These are phyloP conservation scores for Asarcornis scutulata DNA, from an alignment of 2,113 vertebrate species.

Conservation along the genomic window DNA sequence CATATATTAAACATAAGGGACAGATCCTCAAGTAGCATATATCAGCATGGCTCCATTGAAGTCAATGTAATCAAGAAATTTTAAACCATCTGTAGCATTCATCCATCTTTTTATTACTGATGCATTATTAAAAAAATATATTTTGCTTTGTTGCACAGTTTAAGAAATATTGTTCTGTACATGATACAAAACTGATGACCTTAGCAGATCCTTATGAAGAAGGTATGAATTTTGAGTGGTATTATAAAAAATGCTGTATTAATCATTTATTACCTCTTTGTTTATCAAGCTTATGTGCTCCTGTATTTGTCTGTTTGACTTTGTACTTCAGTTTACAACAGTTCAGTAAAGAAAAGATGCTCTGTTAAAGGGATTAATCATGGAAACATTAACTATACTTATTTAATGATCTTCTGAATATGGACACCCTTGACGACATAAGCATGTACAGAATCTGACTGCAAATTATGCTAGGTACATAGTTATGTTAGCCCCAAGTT, in stretches of 20 bases:
- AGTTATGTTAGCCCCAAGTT: background rate
- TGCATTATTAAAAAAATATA: background rate
- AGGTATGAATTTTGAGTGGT: background rate
- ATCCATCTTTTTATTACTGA: background rate
- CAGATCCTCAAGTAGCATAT: background rate
- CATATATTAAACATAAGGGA: background rate
- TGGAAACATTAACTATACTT: background rate
- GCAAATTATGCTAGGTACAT: background rate
- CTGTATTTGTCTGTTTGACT: background rate
- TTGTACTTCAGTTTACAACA: background rate
- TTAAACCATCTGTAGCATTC: background rate
- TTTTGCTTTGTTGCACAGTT: background rate
- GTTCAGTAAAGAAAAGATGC: background rate
- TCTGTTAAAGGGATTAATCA: background rate
- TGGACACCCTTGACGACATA: background rate
- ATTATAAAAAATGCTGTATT: background rate
- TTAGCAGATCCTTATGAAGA: background rate
- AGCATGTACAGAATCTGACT: background rate
- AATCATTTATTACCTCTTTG: background rate
- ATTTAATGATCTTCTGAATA: background rate
- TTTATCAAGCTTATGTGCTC: background rate
- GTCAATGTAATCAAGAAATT: background rate
- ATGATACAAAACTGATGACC: background rate
- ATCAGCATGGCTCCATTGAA: background rate
- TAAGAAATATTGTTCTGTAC: background rate